phyloP scores from a whole-genome alignment of 2,113 vertebrate species.

The Cricetomys ansorgei region DNA sequence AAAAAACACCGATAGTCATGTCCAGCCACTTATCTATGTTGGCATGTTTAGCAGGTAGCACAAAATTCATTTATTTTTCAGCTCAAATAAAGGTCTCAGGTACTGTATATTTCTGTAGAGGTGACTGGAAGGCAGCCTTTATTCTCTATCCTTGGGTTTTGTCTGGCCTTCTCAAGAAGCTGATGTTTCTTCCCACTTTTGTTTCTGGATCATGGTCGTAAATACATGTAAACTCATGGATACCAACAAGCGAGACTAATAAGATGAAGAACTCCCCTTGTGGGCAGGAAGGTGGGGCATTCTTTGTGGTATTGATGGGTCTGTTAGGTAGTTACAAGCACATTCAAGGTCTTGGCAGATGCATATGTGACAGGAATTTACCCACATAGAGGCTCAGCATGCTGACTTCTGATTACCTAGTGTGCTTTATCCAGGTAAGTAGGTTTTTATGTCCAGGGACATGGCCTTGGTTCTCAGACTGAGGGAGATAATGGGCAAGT shows the following conservation, averaged over 20 bases:
- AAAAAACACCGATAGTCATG: background rate
- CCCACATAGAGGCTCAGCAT: background rate
- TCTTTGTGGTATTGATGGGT: background rate
- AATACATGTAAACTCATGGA: background rate
- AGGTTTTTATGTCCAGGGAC: slow-evolving; percentile 11
- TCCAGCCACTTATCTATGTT: background rate
- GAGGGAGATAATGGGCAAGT: background rate
- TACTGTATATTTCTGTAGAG: background rate
- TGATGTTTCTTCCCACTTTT: background rate
- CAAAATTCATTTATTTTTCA: background rate
- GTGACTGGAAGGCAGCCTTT: background rate
- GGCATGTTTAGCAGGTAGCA: background rate
- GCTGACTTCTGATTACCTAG: slow-evolving; percentile 4
- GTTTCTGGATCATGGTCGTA: slow-evolving; percentile 26
- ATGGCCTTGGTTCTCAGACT: slow-evolving; percentile 35
- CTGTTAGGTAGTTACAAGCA: background rate
- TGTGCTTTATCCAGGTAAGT: slow-evolving; percentile 45
- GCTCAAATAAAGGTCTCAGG: slow-evolving; percentile 8
- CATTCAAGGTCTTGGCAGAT: slow-evolving; percentile 33
- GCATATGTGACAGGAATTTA: background rate
- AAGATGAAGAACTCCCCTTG: background rate
- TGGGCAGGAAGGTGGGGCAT: background rate
- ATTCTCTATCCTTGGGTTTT: slow-evolving; percentile 28
- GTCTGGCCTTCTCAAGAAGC: slow-evolving; percentile 27
- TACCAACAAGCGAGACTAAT: background rate